phyloP scores from a whole-genome alignment of 2,888 invertebrate species.

The Cordilura impudica region DNA sequence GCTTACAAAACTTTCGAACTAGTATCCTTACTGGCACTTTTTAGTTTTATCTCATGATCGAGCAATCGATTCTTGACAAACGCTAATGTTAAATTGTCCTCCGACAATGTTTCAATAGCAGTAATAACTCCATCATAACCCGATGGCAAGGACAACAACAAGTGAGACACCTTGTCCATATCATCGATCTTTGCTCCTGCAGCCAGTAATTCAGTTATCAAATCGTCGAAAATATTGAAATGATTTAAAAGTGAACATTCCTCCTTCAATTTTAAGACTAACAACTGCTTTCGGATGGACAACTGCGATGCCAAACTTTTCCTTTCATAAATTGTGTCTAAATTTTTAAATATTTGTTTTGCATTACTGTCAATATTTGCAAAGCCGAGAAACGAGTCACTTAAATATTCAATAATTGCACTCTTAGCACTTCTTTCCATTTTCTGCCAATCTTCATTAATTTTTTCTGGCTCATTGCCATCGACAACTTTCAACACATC shows the following conservation, averaged over 20 bases:
- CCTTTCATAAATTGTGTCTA: slow-evolving; percentile 51
- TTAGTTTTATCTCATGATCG: slow-evolving; percentile 54
- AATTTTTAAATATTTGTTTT: slow-evolving; percentile 53
- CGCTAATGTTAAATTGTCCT: slow-evolving; percentile 36
- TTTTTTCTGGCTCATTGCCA: slow-evolving; percentile 9
- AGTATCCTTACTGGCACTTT: slow-evolving; percentile 29
- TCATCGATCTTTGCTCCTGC: slow-evolving; percentile 58
- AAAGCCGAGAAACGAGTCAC: slow-evolving; percentile 55
- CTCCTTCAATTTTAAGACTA: slow-evolving; percentile 50
- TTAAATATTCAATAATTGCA: slow-evolving; percentile 52
- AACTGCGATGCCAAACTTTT: slow-evolving; percentile 58
- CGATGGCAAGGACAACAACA: slow-evolving; percentile 48
- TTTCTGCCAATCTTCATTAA: slow-evolving; percentile 38
- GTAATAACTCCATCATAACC: slow-evolving; percentile 53
- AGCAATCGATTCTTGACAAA: slow-evolving; percentile 54
- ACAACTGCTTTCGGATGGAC: slow-evolving; percentile 44
- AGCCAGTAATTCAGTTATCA: slow-evolving; percentile 50
- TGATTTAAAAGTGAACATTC: slow-evolving; percentile 45
- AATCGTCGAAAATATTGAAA: slow-evolving; percentile 59
- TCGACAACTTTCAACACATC: slow-evolving; percentile 35
- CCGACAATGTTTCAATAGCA: slow-evolving; percentile 48
- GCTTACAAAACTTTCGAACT: slow-evolving; percentile 49
- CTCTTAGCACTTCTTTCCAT: slow-evolving; percentile 47
- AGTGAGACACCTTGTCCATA: slow-evolving; percentile 54
- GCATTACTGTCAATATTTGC: slow-evolving; percentile 44